These are phyloP conservation scores for Euphysa ruthae DNA, from an alignment of 30 jellyfish, hydroid and myxozoan species.

Conservation along the genomic window DNA sequence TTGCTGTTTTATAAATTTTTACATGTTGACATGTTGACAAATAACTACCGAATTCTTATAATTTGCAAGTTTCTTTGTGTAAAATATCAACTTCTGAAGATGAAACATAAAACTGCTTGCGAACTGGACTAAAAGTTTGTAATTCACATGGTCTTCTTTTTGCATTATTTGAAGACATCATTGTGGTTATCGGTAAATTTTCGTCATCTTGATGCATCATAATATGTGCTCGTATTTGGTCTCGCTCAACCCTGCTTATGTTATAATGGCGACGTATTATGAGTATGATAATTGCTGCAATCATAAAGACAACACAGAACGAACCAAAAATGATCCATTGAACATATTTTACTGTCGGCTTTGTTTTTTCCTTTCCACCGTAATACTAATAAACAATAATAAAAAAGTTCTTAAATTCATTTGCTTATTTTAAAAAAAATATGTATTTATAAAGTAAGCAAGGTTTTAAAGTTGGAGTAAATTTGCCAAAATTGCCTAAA, in stretches of 20 bases:
- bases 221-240: not conserved
- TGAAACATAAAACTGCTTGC: conserved; percentile 12
- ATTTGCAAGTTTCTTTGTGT: not conserved
- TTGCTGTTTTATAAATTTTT: no score
- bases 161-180: not conserved
- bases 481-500: no score
- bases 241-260: not conserved
- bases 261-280: not conserved
- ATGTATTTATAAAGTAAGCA: no score
- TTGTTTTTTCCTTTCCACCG: not conserved
- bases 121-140: conserved; percentile 28
- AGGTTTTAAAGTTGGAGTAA: no score
- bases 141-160: conserved; percentile 2
- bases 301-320: not conserved
- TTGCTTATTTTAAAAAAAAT: no score
- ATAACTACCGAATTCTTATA: no score
- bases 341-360: not conserved
- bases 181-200: not conserved
- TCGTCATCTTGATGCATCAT: not conserved
- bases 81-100: conserved; percentile 9
- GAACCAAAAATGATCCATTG: not conserved
- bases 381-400: no score
- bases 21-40: no score
- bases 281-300: not conserved
- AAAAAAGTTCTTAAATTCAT: no score